Conservation (phyloP, 2,797 vertebrate genomes). For the Schizothorax lantsangensis region DNA sequence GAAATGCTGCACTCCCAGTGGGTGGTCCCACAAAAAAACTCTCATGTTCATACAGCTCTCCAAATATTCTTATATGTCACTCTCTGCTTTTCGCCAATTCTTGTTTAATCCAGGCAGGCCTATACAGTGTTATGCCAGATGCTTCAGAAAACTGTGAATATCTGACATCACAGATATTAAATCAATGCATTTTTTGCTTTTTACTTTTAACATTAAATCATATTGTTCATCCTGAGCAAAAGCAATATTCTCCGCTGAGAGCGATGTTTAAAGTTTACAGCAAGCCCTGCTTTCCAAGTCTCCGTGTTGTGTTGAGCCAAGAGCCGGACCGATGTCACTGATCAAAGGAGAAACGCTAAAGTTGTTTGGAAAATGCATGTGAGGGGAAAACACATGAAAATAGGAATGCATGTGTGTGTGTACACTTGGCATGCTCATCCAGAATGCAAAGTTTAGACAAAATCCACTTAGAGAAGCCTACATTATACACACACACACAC, state of each 20-base stretch:
- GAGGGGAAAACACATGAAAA: conserved; percentile 43
- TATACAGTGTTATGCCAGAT: background rate
- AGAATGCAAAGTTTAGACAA: conserved; percentile 38
- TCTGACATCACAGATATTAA: conserved; percentile 6
- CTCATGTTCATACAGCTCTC: conserved; percentile 28
- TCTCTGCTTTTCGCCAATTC: background rate
- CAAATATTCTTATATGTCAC: conserved; percentile 10
- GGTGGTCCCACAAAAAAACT: conserved; percentile 71
- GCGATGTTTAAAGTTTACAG: conserved; percentile 27
- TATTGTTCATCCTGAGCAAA: background rate
- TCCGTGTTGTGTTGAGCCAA: background rate
- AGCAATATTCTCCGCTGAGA: conserved; percentile 13
- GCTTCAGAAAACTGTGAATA: background rate
- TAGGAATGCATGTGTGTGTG: conserved; percentile 6
- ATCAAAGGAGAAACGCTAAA: conserved; percentile 53
- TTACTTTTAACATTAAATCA: background rate
- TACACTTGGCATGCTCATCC: conserved; percentile 6
- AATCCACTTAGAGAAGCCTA: background rate
- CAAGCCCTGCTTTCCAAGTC: background rate
- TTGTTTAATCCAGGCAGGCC: background rate
- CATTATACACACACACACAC: background rate
- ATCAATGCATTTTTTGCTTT: background rate
- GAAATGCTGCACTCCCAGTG: conserved; percentile 69
- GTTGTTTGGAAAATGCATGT: conserved; percentile 45
- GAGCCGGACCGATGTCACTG: conserved; percentile 24